A percentile compares a stretch with the other conserved stretches of the same genome.
These are phyloP conservation scores for Casuarius casuarius DNA, from an alignment of 2,113 vertebrate species.

Conservation along the genomic window DNA sequence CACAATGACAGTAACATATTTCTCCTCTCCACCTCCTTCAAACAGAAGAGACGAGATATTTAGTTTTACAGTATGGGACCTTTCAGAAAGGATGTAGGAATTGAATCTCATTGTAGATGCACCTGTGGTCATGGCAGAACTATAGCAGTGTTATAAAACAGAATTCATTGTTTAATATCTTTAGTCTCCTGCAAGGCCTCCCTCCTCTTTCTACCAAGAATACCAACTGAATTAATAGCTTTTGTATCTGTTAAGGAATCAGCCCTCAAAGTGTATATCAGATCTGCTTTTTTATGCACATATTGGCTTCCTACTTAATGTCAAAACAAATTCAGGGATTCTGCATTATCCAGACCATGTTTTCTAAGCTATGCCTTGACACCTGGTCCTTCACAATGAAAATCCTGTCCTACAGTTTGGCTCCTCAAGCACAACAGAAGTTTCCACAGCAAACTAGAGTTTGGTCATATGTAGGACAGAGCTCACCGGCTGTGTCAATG, in stretches of 20 bases:
- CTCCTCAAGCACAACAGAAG: not conserved
- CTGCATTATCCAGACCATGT: not conserved
- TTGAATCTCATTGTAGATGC: not conserved
- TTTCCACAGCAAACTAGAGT: not conserved
- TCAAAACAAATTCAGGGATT: not conserved
- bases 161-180: not conserved
- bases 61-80: not conserved
- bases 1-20: not conserved
- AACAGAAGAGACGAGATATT: not conserved
- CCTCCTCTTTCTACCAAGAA: not conserved
- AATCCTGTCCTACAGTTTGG: not conserved
- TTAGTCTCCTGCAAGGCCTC: rapidly evolving
- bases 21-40: not conserved
- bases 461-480: not conserved
- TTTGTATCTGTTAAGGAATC: not conserved
- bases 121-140: not conserved
- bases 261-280: not conserved
- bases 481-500: not conserved
- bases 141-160: not conserved
- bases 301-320: not conserved
- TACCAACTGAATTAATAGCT: not conserved
- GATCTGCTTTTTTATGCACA: not conserved
- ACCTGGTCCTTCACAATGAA: not conserved
- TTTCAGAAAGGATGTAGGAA: not conserved
- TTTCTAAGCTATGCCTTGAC: not conserved